A percentile compares a stretch with the other conserved stretches of the same genome.
Conservation (phyloP, 1,140 invertebrate species). For the Choristoneura fumiferana region DNA sequence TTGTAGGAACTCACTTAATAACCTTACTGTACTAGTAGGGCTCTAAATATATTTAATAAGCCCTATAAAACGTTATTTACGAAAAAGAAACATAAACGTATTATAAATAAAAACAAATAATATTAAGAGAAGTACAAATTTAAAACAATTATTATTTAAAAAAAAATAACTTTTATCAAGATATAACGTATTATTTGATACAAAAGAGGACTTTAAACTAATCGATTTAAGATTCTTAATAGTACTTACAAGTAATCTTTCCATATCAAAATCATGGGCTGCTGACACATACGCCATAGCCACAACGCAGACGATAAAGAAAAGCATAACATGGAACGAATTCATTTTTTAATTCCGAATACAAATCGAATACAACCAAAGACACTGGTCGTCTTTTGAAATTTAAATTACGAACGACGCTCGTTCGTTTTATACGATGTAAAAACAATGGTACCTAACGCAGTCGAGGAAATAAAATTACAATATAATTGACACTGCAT, state of each 20-base stretch:
- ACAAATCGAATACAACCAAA: background rate
- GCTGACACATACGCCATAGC: background rate
- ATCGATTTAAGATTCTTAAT: background rate
- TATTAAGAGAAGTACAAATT: too few species aligned
- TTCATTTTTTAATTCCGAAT: background rate
- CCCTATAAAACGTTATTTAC: too few species aligned
- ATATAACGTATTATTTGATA: too few species aligned
- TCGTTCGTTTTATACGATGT: background rate
- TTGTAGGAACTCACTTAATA: too few species aligned
- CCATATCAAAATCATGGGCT: conserved; percentile 1
- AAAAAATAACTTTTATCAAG: too few species aligned
- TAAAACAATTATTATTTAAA: too few species aligned
- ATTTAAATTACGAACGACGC: conserved; percentile 7
- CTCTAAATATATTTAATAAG: too few species aligned
- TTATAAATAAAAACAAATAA: too few species aligned
- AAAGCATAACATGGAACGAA: background rate
- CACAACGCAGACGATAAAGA: background rate
- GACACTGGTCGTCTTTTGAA: background rate
- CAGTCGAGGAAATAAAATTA: background rate
- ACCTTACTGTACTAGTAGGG: too few species aligned
- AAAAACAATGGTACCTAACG: background rate
- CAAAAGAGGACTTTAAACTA: too few species aligned
- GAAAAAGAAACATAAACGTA: too few species aligned
- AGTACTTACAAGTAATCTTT: conserved; percentile 7
- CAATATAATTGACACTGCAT: too few species aligned